Conservation (phyloP, 2,888 invertebrate genomes). For the Alsophila aescularia region DNA sequence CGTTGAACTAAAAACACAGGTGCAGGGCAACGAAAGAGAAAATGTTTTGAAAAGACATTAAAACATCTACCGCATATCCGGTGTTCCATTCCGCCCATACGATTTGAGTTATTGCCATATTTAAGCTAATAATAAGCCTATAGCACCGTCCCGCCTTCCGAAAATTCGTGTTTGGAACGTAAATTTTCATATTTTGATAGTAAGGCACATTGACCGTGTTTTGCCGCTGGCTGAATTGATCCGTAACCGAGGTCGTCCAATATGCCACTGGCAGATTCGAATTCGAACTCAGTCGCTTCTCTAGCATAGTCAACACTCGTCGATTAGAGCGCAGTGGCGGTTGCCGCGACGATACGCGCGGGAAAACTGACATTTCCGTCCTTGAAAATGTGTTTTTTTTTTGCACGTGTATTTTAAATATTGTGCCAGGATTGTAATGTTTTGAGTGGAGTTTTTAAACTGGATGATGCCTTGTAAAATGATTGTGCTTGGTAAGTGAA, state of each 20-base stretch:
- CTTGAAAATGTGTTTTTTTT: constrained; percentile 33
- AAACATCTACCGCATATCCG: constrained; percentile 23
- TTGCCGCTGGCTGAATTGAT: constrained; percentile 32
- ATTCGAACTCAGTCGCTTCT: constrained; percentile 25
- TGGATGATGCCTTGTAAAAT: constrained; percentile 26
- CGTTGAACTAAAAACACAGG: background rate
- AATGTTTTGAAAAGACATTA: constrained; percentile 17
- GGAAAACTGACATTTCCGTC: constrained; percentile 34
- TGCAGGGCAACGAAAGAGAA: constrained; percentile 20
- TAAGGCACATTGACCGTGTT: constrained; percentile 40
- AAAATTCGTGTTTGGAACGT: constrained; percentile 24
- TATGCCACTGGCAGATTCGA: constrained; percentile 27
- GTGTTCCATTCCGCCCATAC: constrained; percentile 20
- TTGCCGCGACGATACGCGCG: constrained; percentile 33
- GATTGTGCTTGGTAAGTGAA: constrained; percentile 29
- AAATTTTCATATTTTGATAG: constrained; percentile 35
- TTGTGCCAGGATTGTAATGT: constrained; percentile 36
- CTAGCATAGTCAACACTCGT: constrained; percentile 34
- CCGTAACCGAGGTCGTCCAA: constrained; percentile 28
- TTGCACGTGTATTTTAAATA: constrained; percentile 21
- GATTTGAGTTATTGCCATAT: constrained; percentile 34
- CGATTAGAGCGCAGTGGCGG: constrained; percentile 27
- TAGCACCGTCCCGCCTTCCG: constrained; percentile 24
- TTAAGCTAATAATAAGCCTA: constrained; percentile 23
- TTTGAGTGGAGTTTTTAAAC: constrained; percentile 21